A percentile compares a stretch with the other conserved stretches of the same genome.
Evolutionary conservation across 1,140 invertebrate species (phyloP).

Genomic region (Epicauta chinensis): DNA sequence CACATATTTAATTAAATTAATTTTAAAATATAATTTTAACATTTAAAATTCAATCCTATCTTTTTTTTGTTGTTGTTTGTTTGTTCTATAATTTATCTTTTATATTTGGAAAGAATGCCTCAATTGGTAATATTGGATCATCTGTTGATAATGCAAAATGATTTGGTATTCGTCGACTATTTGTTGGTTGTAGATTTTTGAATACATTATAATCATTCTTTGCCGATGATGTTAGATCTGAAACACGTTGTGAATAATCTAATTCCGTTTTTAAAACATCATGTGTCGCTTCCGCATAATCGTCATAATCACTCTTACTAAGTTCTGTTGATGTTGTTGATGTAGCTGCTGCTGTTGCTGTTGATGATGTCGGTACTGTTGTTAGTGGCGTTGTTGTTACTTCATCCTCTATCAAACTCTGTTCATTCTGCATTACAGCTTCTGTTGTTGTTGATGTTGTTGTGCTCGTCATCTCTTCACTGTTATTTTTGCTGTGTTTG

Average conservation of each 20-base stretch:
- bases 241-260: conserved; percentile 48
- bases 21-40: no score
- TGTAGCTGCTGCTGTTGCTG: background rate
- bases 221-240: conserved; percentile 51
- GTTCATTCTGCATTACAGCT: background rate
- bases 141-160: conserved; percentile 57
- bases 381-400: no score
- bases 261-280: conserved; percentile 34
- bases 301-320: background rate
- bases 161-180: conserved; percentile 46
- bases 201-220: conserved; percentile 54
- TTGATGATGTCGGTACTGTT: background rate
- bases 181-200: conserved; percentile 43
- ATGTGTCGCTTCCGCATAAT: background rate
- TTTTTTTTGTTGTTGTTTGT: background rate
- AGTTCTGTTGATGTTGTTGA: conserved; percentile 4
- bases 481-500: conserved; percentile 28
- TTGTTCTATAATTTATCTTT: conserved; percentile 35
- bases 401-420: no score
- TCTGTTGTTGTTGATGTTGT: conserved; percentile 4
- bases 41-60: no score
- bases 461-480: conserved; percentile 12
- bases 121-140: conserved; percentile 55
- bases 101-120: conserved; percentile 56
- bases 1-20: background rate